Percentiles rank a stretch among this genome's conserved stretches.
These are phyloP conservation scores for Cariama cristata DNA, from an alignment of 2,113 vertebrate species.

Conservation along the genomic window DNA sequence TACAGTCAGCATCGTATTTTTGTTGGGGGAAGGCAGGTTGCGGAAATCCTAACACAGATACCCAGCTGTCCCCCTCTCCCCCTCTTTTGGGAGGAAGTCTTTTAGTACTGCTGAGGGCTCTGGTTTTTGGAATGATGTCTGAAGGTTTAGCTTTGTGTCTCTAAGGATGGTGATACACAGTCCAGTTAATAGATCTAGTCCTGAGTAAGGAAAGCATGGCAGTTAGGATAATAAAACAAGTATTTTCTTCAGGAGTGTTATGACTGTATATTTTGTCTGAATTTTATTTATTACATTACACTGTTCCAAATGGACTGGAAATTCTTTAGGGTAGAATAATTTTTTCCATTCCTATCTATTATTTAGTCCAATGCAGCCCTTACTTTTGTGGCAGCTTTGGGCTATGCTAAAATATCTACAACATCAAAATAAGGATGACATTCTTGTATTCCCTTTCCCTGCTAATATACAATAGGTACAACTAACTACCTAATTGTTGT, in stretches of 20 bases:
- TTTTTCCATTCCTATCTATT: not conserved
- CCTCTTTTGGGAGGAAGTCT: not conserved
- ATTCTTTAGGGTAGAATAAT: not conserved
- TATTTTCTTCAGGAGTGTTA: not conserved
- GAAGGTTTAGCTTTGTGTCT: not conserved
- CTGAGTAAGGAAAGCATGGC: not conserved
- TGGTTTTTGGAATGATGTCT: not conserved
- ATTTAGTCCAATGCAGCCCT: not conserved
- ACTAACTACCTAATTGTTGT: not conserved
- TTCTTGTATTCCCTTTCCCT: not conserved
- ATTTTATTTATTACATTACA: not conserved
- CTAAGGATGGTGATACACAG: not conserved
- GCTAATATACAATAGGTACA: not conserved
- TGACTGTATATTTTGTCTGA: not conserved
- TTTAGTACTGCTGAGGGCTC: not conserved
- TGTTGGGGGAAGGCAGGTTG: not conserved
- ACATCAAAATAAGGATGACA: not conserved
- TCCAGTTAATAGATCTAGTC: not conserved
- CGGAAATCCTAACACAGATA: not conserved
- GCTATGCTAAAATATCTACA: not conserved
- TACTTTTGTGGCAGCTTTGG: not conserved
- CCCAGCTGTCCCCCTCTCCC: fast-evolving
- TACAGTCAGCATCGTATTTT: not conserved
- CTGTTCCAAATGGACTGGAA: not conserved
- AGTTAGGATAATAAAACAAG: not conserved